Evolutionary conservation across 92 coral and sea anemone genomes (phyloP), one percentile per base, ranked within the genome.

Genomic region (Micromussa lordhowensis): DNA sequence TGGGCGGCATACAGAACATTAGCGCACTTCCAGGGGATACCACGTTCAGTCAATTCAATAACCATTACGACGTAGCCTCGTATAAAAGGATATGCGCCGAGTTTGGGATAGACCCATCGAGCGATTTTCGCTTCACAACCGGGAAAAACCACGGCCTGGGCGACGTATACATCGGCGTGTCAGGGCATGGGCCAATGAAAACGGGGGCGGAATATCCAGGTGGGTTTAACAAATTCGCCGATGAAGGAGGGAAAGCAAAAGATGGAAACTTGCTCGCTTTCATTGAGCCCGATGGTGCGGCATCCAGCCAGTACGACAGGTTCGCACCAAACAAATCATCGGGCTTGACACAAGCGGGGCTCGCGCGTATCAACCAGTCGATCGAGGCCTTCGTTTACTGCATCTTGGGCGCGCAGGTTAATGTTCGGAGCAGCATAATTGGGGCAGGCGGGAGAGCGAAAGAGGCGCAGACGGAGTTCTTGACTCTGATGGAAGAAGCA

Each of bases 81-180:
- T 93, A 35, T 16, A 32, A 89, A 24, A 44, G 82, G 26, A 68
- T 87, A 3, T 71, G 87, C 48, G 32, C 21, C 18, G 93, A 90
- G 82, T 90, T 90, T 54, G 85, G 77, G 24, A 22, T 90, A 12
- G 17, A 57, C 9, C 64, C 32, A 5, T 19, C 51, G 40, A 32
- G 70, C 30, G 93, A 90, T 68, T 90, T 85, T 63, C 86, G 93
- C 13, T 90, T 61, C 63, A 79, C 48, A 18, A 11, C 19, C 31
- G 89, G 86, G 12, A n/a, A 22, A 57, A 82, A 82, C 38, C 64
- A 79, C 53, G 89, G 92, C 14, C 71, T 90, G 19, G 85, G 89
- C 22, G 11, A 22, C 12, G 80, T 82, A 19, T 74, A 30, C 36
- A 75, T 75, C 1, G 13, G 34, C 1, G 17, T 40, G 7, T 1